phyloP scores from a whole-genome alignment of 2,797 vertebrate genomes.

The Falco columbarius region DNA sequence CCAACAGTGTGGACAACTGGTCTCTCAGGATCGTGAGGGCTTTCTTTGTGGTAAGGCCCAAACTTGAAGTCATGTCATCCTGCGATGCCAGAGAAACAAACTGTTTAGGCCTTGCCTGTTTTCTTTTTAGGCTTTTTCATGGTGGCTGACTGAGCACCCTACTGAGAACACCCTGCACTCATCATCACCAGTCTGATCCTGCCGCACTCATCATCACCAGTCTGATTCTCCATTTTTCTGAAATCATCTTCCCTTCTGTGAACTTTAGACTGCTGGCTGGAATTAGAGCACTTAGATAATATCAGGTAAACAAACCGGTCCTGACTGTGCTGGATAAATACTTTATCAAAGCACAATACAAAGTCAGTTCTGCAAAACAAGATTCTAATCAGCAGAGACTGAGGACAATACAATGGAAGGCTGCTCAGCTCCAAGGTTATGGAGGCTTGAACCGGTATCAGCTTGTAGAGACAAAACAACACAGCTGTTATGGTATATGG shows the following conservation, averaged over 20 bases:
- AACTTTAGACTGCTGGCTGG: constrained; percentile 31
- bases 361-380: constrained; percentile 14
- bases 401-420: background rate
- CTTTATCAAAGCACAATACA: constrained; percentile 33
- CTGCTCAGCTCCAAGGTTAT: background rate
- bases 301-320: constrained; percentile 21
- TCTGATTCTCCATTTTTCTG: background rate
- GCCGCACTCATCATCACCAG: background rate
- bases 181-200: background rate
- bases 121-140: background rate
- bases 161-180: background rate
- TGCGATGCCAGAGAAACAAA: constrained; percentile 53
- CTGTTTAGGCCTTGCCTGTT: background rate
- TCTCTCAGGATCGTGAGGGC: constrained; percentile 89
- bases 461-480: background rate
- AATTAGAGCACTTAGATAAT: constrained; percentile 7
- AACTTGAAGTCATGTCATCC: constrained; percentile 84
- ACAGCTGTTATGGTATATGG: background rate
- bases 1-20: constrained; percentile 88
- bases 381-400: constrained; percentile 22
- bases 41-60: constrained; percentile 91
- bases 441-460: background rate
- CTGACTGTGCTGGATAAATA: constrained; percentile 15
- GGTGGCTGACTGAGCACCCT: background rate
- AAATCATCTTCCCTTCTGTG: background rate